Evolutionary conservation across 2,888 invertebrate species (phyloP), one percentile per base, ranked within the genome.

Genomic region (Antitype chi): DNA sequence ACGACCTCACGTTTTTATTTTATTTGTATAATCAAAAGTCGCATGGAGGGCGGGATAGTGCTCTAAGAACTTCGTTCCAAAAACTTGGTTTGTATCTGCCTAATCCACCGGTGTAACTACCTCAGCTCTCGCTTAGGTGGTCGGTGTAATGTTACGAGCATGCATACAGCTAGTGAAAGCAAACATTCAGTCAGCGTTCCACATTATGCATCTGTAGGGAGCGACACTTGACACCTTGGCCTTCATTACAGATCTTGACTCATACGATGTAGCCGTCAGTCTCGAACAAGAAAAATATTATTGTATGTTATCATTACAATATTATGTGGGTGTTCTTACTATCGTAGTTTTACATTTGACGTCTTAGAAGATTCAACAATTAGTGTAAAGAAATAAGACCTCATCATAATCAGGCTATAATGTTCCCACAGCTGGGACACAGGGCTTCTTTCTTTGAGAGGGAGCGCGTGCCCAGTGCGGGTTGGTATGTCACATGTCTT

Each of bases 91-190:
- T 43, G 60, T 74, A 83, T 78, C 75, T 66, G 25, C 57, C 60
- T 79, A 85, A 85, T 86, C 78, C 81, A 57, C 73, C 28, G 47
- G 72, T 70, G 64, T 78, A 85, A 85, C 84, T 90, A 91, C 92
- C 92, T 91, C 85, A 76, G 81, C 84, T 89, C 86, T 85, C 86
- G 81, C 88, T 88, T 84, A 85, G 87, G 83, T 86, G 89, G 93
- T 92, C 92, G 93, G 95, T 94, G 94, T 96, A 92, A 91, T 91
- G 93, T 96, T 95, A 94, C 96, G 90, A 91, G 91, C 93, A 92
- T 94, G 93, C 93, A 93, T 90, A 91, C 90, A 88, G 90, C 82
- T 90, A 94, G 95, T 94, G 96, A 96, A 96, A 96, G 96, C 96
- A 94, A 94, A 95, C 94, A 92, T 90, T 91, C 91, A 89, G 91